phyloP scores from a whole-genome alignment of 2,888 invertebrate species.

The Pediacus dermestoides region DNA sequence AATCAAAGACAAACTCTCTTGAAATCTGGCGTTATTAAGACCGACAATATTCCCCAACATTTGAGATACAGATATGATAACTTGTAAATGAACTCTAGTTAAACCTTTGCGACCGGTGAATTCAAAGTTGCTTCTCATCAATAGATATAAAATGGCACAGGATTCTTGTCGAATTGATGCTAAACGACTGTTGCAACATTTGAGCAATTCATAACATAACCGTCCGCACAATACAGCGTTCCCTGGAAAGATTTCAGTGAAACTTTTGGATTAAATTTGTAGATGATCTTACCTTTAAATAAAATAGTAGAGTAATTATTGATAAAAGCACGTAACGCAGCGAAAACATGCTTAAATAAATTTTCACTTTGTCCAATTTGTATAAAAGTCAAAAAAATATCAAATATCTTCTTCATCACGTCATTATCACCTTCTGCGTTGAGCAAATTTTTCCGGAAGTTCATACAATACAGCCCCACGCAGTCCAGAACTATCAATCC shows the following conservation, averaged over 20 bases:
- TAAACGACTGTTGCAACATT: constrained; percentile 83
- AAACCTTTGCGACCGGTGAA: constrained; percentile 78
- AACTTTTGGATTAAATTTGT: not conserved
- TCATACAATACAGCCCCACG: constrained; percentile 78
- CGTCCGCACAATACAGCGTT: constrained; percentile 77
- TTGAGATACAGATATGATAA: constrained; percentile 93
- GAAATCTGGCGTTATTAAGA: constrained; percentile 89
- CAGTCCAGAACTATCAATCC: constrained; percentile 85
- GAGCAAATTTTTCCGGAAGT: constrained; percentile 60
- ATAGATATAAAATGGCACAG: constrained; percentile 83
- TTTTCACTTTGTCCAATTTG: constrained; percentile 88
- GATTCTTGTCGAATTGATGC: constrained; percentile 84
- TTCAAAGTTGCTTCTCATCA: constrained; percentile 94
- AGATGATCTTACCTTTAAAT: constrained; percentile 65
- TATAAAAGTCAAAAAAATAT: constrained; percentile 81
- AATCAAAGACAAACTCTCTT: constrained; percentile 87
- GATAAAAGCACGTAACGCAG: constrained; percentile 85
- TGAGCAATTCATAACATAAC: constrained; percentile 74
- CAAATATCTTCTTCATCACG: constrained; percentile 77
- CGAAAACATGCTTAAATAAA: constrained; percentile 87
- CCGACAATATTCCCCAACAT: constrained; percentile 88
- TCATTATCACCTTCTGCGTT: constrained; percentile 65
- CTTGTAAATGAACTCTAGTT: constrained; percentile 87
- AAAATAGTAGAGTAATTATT: constrained; percentile 82
- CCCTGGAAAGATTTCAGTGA: constrained; percentile 50